Percentiles rank a stretch among this genome's conserved stretches.
Evolutionary conservation across 1,140 invertebrate species (phyloP).

Genomic region (Heliconius congener): DNA sequence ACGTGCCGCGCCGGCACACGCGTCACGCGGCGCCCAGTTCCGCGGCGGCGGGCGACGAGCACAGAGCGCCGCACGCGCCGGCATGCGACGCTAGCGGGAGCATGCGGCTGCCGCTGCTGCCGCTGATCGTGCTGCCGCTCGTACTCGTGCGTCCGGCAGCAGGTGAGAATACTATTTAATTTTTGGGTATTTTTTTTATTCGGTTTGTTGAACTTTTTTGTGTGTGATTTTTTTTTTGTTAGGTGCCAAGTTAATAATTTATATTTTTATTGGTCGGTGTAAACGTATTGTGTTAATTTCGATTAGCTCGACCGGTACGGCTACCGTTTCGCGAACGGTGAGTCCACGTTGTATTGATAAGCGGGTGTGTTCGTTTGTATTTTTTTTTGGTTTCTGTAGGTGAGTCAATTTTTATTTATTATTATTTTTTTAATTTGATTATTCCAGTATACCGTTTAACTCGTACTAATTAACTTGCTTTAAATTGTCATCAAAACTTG

Average conservation of each 20-base stretch:
- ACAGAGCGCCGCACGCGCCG: constrained; percentile 69
- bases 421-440: neutral
- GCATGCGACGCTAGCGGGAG: constrained; percentile 65
- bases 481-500: constrained; percentile 34
- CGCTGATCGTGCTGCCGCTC: constrained; percentile 74
- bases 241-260: constrained; percentile 40
- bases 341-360: constrained; percentile 42
- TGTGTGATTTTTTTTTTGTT: neutral
- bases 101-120: constrained; percentile 75
- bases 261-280: constrained; percentile 34
- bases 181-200: neutral
- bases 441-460: constrained; percentile 27
- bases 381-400: constrained; percentile 33
- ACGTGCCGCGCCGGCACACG: constrained; percentile 43
- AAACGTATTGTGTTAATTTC: constrained; percentile 46
- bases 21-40: constrained; percentile 54
- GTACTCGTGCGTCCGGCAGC: constrained; percentile 72
- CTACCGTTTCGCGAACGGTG: constrained; percentile 42
- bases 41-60: constrained; percentile 57
- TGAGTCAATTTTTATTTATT: constrained; percentile 36
- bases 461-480: constrained; percentile 36
- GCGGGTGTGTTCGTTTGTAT: constrained; percentile 33
- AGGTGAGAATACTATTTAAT: constrained; percentile 52
- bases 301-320: constrained; percentile 49
- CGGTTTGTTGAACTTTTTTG: neutral